Evolutionary conservation across 2,888 invertebrate species (phyloP).

Genomic region (Nudaria mundana): DNA sequence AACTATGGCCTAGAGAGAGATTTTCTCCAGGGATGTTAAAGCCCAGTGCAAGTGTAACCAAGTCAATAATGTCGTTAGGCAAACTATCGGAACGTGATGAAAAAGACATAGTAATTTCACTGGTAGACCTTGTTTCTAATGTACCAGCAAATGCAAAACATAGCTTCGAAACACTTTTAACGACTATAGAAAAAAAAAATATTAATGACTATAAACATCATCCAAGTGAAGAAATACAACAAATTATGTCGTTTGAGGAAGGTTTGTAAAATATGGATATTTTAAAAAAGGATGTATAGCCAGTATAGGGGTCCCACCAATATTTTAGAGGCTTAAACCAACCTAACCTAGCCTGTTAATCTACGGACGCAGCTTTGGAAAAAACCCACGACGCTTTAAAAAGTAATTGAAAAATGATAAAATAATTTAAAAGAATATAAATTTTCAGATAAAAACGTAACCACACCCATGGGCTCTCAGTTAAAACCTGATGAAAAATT

Average conservation of each 20-base stretch:
- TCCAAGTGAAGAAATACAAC: not conserved
- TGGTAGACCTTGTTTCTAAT: not conserved
- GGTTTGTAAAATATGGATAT: not conserved
- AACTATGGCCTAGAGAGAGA: slow-evolving; percentile 56
- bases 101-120: slow-evolving; percentile 10
- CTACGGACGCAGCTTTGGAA: too few species aligned
- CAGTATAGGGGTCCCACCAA: too few species aligned
- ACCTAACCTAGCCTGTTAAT: too few species aligned
- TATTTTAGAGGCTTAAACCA: too few species aligned
- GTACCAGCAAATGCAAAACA: not conserved
- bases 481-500: too few species aligned
- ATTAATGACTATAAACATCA: not conserved
- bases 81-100: slow-evolving; percentile 57
- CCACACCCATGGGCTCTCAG: too few species aligned
- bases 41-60: slow-evolving; percentile 50
- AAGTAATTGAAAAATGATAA: too few species aligned
- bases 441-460: too few species aligned
- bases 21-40: slow-evolving; percentile 35
- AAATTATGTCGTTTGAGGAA: not conserved
- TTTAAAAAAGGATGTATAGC: too few species aligned
- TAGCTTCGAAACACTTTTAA: not conserved
- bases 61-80: slow-evolving; percentile 61
- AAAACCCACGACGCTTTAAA: too few species aligned
- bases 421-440: too few species aligned
- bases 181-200: not conserved